Evolutionary conservation across 2,797 vertebrate genomes (phyloP), one percentile per base, ranked within the genome.

Genomic region (Anguilla anguilla): DNA sequence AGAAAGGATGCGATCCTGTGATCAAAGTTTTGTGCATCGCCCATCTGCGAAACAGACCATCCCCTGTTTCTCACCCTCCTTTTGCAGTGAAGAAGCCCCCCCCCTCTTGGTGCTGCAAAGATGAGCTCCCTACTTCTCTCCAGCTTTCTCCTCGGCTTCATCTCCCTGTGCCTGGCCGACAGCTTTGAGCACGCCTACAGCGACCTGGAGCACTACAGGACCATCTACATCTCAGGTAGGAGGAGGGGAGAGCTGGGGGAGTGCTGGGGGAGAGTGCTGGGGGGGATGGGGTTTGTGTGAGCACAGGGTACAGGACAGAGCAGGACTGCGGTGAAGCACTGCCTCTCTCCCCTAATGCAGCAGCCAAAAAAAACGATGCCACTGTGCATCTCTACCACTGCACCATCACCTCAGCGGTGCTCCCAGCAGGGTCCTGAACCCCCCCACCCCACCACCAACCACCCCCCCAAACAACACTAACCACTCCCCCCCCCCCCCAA

Each of bases 171-270:
- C 87, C 94, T 94, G 91, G 97, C 97, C 89, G 95, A 97, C 85
- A 95, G 89, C 91, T 94, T 95, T 86, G 94, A 96, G 89, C 87
- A 91, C 22, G 96, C 96, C 87, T 96, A 96, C 88, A 96, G 96
- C 49, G 93, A 96, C 4, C 93, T 96, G 93, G 96, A 97, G 87
- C 93, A 94, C 90, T 97, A 97, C 88, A 96, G 96, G 92, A 98
- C 97, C 92, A 96, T 98, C 94, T 98, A 98, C 86, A 95, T 98
- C 90, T 95, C 96, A 95, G 98, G 98, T 99, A 97, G 95, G 96
- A 83, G 15, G 82, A 2, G 31, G 28, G 7, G 51, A 83, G 43
- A 7, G 28, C 19, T 6, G 64, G 17, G 28, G 7, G 51, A 83
- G 43, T 7, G 28, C 19, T 6, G 64, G 17, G 28, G 51, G 64